These are phyloP conservation scores for Drosophila saltans DNA, from an alignment of 1,140 invertebrate genomes.

Conservation along the genomic window DNA sequence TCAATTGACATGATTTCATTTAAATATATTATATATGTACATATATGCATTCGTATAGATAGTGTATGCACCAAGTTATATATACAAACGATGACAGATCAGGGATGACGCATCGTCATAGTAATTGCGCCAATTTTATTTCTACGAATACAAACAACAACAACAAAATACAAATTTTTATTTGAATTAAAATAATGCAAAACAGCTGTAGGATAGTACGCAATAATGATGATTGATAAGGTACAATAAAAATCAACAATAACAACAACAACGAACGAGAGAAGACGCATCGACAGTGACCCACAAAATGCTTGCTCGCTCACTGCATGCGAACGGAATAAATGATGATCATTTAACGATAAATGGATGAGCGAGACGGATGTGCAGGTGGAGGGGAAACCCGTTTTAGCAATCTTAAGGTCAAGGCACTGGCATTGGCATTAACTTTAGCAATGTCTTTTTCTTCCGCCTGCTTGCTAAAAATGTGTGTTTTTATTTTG, in stretches of 20 bases:
- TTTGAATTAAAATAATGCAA: neutral
- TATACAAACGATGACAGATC: neutral
- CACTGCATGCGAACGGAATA: neutral
- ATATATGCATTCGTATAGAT: neutral
- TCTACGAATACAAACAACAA: neutral
- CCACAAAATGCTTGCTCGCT: neutral
- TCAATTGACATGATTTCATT: neutral
- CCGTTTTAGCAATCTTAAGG: neutral
- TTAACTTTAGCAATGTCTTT: slow-evolving; percentile 4
- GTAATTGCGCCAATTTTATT: neutral
- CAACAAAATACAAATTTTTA: neutral
- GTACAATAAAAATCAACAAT: neutral
- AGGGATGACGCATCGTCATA: neutral
- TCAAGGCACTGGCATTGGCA: slow-evolving; percentile 9
- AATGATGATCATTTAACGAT: neutral
- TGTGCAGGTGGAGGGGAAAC: neutral
- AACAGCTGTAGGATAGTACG: neutral
- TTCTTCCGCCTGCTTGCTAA: slow-evolving; percentile 3
- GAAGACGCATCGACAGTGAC: neutral
- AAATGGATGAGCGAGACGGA: too few relatives aligned
- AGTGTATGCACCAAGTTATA: too few relatives aligned
- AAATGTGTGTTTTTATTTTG: neutral
- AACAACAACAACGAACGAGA: too few relatives aligned
- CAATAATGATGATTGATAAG: neutral
- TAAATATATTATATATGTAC: neutral